Percentiles rank a stretch among this genome's conserved stretches.
phyloP scores from a whole-genome alignment of 1,140 invertebrate species.

The Lysiphlebus fabarum region DNA sequence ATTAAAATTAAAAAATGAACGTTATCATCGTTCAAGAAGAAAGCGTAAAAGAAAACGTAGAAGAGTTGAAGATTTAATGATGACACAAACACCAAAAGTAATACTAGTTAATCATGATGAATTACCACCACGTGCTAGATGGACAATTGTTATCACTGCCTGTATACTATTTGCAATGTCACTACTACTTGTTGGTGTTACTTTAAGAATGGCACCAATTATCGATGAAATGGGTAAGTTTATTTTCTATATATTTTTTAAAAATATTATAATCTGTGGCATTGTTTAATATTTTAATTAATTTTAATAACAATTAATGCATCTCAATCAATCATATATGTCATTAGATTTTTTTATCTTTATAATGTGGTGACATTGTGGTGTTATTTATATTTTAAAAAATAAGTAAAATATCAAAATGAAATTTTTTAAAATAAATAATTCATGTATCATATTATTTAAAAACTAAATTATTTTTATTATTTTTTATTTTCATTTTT shows the following conservation, averaged over 20 bases:
- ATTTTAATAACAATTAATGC: not conserved
- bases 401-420: too few species aligned
- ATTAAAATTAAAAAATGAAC: slow-evolving; percentile 38
- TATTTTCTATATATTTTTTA: not conserved
- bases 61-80: slow-evolving; percentile 4
- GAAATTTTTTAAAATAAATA: too few species aligned
- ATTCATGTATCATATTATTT: too few species aligned
- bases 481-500: too few species aligned
- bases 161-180: slow-evolving; percentile 81
- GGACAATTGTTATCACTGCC: slow-evolving; percentile 85
- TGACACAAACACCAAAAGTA: slow-evolving; percentile 35
- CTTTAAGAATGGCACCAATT: slow-evolving; percentile 82
- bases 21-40: slow-evolving; percentile 46
- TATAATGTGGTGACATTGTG: not conserved
- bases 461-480: too few species aligned
- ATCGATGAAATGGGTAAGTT: slow-evolving; percentile 92
- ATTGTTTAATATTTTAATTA: not conserved
- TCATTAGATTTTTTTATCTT: not conserved
- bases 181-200: slow-evolving; percentile 82
- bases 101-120: slow-evolving; percentile 65
- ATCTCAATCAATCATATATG: not conserved
- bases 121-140: slow-evolving; percentile 74
- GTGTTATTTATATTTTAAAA: not conserved
- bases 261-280: not conserved
- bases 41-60: slow-evolving; percentile 43